Percentiles rank a stretch among this genome's conserved stretches.
Conservation (phyloP, 2,797 vertebrate species). For the Nasua narica region DNA sequence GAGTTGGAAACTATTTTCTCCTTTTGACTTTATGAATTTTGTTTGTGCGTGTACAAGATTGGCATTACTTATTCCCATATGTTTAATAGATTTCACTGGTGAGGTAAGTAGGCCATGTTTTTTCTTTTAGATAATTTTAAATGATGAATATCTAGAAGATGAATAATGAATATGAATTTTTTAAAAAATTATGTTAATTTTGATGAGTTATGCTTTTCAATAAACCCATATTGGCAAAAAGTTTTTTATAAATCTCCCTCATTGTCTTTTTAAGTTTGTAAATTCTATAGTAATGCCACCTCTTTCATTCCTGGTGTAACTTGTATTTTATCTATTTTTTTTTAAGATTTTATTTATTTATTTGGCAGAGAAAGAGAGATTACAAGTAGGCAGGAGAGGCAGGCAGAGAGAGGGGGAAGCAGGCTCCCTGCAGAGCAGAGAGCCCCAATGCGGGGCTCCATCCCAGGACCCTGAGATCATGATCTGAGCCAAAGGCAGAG, state of each 20-base stretch:
- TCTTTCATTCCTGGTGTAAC: background rate
- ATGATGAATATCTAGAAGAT: background rate
- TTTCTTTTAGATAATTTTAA: background rate
- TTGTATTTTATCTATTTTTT: background rate
- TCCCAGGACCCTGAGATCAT: too few relatives aligned
- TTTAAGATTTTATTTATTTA: too few relatives aligned
- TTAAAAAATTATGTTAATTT: background rate
- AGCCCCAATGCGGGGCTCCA: too few relatives aligned
- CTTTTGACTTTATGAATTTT: background rate
- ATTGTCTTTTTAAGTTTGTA: background rate
- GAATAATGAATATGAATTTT: background rate
- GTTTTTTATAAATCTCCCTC: background rate
- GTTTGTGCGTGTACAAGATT: background rate
- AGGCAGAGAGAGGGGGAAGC: too few relatives aligned
- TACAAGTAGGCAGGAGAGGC: too few relatives aligned
- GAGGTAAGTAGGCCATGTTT: background rate
- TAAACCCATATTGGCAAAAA: background rate
- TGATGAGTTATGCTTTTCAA: background rate
- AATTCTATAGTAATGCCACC: background rate
- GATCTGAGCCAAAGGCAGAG: too few relatives aligned
- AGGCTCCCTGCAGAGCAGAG: too few relatives aligned
- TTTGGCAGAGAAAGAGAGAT: too few relatives aligned
- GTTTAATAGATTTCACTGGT: background rate
- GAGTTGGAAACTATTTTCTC: background rate
- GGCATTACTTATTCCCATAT: background rate